These are phyloP conservation scores for Synodontis membranacea DNA, from an alignment of 2,113 vertebrate species.

Conservation along the genomic window DNA sequence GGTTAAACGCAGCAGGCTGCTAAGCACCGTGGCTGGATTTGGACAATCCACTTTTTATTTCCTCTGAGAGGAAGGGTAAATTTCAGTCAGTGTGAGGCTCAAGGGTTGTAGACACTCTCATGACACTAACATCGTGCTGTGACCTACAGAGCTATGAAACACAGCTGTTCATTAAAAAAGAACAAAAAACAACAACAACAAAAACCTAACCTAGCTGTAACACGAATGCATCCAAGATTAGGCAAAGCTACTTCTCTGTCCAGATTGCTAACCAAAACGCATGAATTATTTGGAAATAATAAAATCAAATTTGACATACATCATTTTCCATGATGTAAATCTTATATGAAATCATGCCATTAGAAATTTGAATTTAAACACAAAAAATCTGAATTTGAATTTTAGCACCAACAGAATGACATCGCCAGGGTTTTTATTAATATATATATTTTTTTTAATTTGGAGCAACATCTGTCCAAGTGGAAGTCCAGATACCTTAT, in stretches of 20 bases:
- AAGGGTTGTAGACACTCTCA: constrained; percentile 2
- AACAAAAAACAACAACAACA: too few species aligned
- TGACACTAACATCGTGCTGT: constrained; percentile 18
- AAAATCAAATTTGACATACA: neutral
- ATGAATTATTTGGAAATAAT: neutral
- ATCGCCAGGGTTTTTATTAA: too few species aligned
- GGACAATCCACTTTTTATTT: constrained; percentile 66
- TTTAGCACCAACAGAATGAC: too few species aligned
- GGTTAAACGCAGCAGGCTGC: constrained; percentile 54
- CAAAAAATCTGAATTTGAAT: neutral
- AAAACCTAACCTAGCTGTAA: neutral
- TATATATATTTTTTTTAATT: neutral
- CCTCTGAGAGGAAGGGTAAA: constrained; percentile 63
- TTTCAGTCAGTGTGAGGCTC: constrained; percentile 58
- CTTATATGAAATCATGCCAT: neutral
- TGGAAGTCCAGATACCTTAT: neutral
- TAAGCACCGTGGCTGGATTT: constrained; percentile 55
- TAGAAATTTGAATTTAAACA: neutral
- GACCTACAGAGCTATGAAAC: neutral
- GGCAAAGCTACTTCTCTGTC: neutral
- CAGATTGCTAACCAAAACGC: neutral
- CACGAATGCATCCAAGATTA: constrained; percentile 3
- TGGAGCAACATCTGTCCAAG: neutral
- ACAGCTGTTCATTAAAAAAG: neutral
- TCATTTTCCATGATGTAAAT: too few species aligned